Evolutionary conservation across 2,797 vertebrate genomes (phyloP), one percentile per base, ranked within the genome.

Genomic region (Euphonia xanthogaster): DNA sequence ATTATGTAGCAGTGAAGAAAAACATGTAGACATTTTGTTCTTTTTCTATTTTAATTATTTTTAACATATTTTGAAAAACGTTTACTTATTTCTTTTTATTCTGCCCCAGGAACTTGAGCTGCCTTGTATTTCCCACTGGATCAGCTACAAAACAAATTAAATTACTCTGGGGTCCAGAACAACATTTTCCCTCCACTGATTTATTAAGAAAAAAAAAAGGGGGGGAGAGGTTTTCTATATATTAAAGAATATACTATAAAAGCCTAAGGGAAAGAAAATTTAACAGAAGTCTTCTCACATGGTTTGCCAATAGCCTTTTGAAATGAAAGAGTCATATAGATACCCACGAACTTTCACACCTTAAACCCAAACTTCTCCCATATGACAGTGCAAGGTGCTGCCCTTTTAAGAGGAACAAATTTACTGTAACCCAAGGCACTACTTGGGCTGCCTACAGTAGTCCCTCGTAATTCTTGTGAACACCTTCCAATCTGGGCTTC

Each of bases 181-280:
- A 79, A 67, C 5, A 33, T 48, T 63, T 19, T 67, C 24, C 55
- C 24, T 82, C 22, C 21, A 11, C 44, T 50, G 7, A 47, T 30
- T 80, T 71, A 74, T 50, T 12, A 6, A 23, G 19, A 35, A 25
- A 21, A 30, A 22, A 10, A 25, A 28, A 5, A 0, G 1, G 2
- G 4, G 1, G 2, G 1, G 4, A 2, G 3, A 19, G 1, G 0
- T 33, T 33, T 55, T 68, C 60, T 75, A 2, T 15, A 6, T 31
- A 35, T 86, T 86, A 50, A 68, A 75, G 15, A 82, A 72, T 5
- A 18, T 28, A 25, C 58, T 61, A 68, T 27, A 75, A 82, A 79
- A 82, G 39, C 44, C 24, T 54, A 40, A 44, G 19, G 44, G 10
- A 24, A 88, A 76, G 20, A 86, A 79, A 90, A 83, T 58, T 24